Conservation (phyloP, 1,140 invertebrate genomes). For the Nylanderia fulva region DNA sequence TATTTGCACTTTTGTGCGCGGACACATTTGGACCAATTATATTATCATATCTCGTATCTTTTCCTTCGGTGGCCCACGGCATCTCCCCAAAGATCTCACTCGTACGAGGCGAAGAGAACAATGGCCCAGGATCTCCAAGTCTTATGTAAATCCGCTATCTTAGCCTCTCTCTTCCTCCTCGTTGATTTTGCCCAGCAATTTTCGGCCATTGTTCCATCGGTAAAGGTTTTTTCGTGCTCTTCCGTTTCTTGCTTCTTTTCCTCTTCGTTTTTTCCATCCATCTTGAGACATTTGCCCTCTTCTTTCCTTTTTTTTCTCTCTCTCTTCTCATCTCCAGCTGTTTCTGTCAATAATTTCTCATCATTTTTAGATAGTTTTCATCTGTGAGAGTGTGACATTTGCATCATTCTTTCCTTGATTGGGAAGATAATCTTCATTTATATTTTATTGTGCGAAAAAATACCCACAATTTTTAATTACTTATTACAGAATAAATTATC, state of each 20-base stretch:
- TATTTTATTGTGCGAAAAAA: background rate
- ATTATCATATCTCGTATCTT: background rate
- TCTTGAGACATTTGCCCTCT: background rate
- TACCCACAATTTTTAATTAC: too few relatives aligned
- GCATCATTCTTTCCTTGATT: background rate
- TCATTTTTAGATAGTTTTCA: background rate
- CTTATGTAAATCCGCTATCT: slow-evolving; percentile 69
- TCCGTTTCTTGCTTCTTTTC: slow-evolving; percentile 30
- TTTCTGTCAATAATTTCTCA: background rate
- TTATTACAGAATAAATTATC: background rate
- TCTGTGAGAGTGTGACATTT: background rate
- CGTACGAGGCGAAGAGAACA: slow-evolving; percentile 42
- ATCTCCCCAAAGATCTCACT: background rate
- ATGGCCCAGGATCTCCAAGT: slow-evolving; percentile 41
- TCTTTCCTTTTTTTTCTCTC: too few relatives aligned
- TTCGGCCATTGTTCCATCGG: slow-evolving; percentile 71
- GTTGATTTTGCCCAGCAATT: slow-evolving; percentile 65
- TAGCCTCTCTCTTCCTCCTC: background rate
- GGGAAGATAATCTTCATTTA: background rate
- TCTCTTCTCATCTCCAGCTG: slow-evolving; percentile 12
- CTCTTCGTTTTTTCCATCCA: background rate
- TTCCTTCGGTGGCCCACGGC: background rate
- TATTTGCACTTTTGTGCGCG: slow-evolving; percentile 3
- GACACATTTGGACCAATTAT: slow-evolving; percentile 35
- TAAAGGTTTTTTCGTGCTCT: slow-evolving; percentile 38